These are phyloP conservation scores for Carcina quercana DNA, from an alignment of 2,888 invertebrate species.

Conservation along the genomic window DNA sequence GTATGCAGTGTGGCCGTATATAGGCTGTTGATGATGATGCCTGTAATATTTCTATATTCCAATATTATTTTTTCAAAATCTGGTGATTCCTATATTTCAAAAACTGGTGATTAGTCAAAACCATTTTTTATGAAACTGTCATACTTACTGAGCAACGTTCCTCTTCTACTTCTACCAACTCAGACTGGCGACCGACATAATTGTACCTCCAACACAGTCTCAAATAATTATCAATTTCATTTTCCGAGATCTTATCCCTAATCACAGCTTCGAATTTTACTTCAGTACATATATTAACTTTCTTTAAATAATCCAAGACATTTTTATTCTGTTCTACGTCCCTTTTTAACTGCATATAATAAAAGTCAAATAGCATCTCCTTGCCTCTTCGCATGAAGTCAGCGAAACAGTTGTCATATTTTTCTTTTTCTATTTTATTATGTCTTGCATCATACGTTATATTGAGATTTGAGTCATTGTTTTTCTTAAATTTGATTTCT, in stretches of 20 bases:
- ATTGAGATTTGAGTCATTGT: constrained; percentile 46
- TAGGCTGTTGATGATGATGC: too few species aligned
- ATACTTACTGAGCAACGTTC: too few species aligned
- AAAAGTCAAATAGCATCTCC: constrained; percentile 51
- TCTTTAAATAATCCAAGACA: constrained; percentile 40
- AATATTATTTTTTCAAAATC: too few species aligned
- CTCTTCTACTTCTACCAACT: too few species aligned
- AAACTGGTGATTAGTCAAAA: not conserved
- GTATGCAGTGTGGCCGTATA: too few species aligned
- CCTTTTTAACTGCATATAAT: constrained; percentile 28
- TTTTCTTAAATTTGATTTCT: constrained; percentile 37
- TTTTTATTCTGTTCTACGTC: constrained; percentile 31
- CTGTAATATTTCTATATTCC: too few species aligned
- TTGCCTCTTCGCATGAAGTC: constrained; percentile 56
- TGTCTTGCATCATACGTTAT: constrained; percentile 46
- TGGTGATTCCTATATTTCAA: too few species aligned
- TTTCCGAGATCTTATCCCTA: constrained; percentile 40
- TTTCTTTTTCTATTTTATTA: constrained; percentile 42
- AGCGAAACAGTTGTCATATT: constrained; percentile 50
- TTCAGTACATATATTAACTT: constrained; percentile 52
- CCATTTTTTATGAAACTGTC: too few species aligned
- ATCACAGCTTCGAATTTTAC: constrained; percentile 54
- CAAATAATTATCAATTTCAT: constrained; percentile 55
- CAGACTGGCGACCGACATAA: constrained; percentile 41
- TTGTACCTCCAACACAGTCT: constrained; percentile 61